A percentile compares a stretch with the other conserved stretches of the same genome.
Conservation (phyloP, 2,797 vertebrate species). For the Gymnothorax javanicus region DNA sequence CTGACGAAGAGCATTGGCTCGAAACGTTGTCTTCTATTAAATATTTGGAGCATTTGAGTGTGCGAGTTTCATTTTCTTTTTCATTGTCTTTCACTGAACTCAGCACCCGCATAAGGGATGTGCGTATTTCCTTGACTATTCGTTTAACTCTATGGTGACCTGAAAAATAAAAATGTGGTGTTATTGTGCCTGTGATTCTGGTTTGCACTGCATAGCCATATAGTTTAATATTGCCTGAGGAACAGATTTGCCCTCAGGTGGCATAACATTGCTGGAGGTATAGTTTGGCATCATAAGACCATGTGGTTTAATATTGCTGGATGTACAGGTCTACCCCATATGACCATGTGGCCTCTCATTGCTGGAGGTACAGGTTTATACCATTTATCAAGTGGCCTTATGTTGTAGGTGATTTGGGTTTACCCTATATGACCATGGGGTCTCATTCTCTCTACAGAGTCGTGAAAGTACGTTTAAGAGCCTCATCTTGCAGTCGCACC, state of each 20-base stretch:
- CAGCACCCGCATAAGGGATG: too few relatives aligned
- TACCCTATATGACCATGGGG: not conserved
- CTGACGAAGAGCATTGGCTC: too few relatives aligned
- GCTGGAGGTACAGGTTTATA: not conserved
- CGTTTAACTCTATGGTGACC: not conserved
- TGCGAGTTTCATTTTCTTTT: too few relatives aligned
- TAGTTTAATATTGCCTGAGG: not conserved
- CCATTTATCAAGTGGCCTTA: not conserved
- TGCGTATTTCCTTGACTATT: too few relatives aligned
- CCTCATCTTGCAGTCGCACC: slow-evolving; percentile 50
- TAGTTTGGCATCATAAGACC: not conserved
- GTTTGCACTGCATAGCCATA: not conserved
- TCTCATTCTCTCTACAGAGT: slow-evolving; percentile 29
- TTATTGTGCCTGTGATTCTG: not conserved
- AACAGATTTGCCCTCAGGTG: not conserved
- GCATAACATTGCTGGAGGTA: not conserved
- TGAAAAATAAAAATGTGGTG: not conserved
- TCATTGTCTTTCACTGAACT: too few relatives aligned
- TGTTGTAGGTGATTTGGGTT: not conserved
- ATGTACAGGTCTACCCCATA: not conserved
- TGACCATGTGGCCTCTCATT: not conserved
- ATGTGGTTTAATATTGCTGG: not conserved
- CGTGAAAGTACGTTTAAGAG: slow-evolving; percentile 39
- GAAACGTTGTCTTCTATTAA: too few relatives aligned
- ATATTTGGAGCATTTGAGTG: too few relatives aligned